Percentiles rank a stretch among this genome's conserved stretches.
These are phyloP conservation scores for Cromileptes altivelis DNA, from an alignment of 2,113 vertebrate species.

Conservation along the genomic window DNA sequence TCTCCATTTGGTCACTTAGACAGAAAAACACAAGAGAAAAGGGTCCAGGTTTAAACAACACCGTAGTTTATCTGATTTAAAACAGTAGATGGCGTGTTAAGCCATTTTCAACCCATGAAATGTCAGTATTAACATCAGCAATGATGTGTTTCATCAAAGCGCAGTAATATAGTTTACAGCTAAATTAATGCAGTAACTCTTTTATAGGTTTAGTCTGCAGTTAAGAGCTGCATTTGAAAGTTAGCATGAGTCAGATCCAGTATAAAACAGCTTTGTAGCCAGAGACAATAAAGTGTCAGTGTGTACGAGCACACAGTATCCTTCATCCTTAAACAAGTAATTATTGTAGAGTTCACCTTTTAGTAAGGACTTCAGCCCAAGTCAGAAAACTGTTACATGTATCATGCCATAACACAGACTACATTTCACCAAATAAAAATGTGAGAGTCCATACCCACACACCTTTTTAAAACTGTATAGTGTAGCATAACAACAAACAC, in stretches of 20 bases:
- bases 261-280: background rate
- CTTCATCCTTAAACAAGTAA: background rate
- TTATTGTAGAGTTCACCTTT: background rate
- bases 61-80: too few relatives aligned
- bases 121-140: too few relatives aligned
- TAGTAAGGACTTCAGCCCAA: background rate
- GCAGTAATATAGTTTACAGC: too few relatives aligned
- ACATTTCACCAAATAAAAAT: background rate
- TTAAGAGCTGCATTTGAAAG: background rate
- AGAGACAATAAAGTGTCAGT: background rate
- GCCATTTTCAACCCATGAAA: too few relatives aligned
- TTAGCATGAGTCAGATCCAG: background rate
- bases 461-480: background rate
- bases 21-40: too few relatives aligned
- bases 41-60: too few relatives aligned
- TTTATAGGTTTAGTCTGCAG: background rate
- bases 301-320: background rate
- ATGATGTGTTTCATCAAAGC: too few relatives aligned
- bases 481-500: background rate
- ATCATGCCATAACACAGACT: background rate
- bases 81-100: too few relatives aligned
- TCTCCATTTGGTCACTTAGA: too few relatives aligned
- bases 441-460: background rate
- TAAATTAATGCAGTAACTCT: too few relatives aligned
- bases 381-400: background rate